Evolutionary conservation across 1,140 invertebrate genomes (phyloP), one percentile per base, ranked within the genome.

Genomic region (Drosophila malerkotliana): DNA sequence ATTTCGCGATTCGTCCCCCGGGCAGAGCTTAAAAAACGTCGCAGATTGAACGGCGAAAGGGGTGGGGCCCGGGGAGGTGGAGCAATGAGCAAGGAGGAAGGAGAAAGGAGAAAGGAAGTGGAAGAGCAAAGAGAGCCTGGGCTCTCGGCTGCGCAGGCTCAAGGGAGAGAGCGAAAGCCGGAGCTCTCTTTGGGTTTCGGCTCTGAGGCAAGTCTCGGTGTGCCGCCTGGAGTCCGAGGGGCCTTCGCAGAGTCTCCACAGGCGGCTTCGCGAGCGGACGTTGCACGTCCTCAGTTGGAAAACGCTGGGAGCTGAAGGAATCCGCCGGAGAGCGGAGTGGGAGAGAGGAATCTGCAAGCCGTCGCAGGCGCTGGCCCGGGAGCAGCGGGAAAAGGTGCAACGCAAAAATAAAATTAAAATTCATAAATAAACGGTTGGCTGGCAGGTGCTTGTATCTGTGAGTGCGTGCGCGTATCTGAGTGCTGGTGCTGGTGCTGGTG

Each of bases 1-100:
- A 85, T 73, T 85, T 77, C 72, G 81, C 82, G 83, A 85, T 54
- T 82, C 71, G 61, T 85, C 82, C 78, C 81, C 82, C 82, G 82
- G 82, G 82, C 82, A 82, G 81, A 75, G 82, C 81, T 67, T 59
- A 45, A 41, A 61, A 51, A 60, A 73, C 54, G 68, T 62, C 44
- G 49, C 67, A 71, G 54, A 52, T 59, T 30, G 41, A 57, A 32
- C 49, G 45, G 44, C 30, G 47, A 12, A 60, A 32, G 8, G 41
- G 18, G 24, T 44, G 41, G 15, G 15, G 41, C 14, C 0, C 1
- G 41, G 15, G 41, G 14, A 15, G n/a, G n/a, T 44, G 44, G 44
- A 12, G 15, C 3, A 18, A 15, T 15, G 15, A 47, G 41, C 12
- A n/a, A 14, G 32, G 26, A 12, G 2, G 59, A 14, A 21, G 30